Evolutionary conservation across 1,140 invertebrate species (phyloP).

Genomic region (Aphaenogaster floridana): DNA sequence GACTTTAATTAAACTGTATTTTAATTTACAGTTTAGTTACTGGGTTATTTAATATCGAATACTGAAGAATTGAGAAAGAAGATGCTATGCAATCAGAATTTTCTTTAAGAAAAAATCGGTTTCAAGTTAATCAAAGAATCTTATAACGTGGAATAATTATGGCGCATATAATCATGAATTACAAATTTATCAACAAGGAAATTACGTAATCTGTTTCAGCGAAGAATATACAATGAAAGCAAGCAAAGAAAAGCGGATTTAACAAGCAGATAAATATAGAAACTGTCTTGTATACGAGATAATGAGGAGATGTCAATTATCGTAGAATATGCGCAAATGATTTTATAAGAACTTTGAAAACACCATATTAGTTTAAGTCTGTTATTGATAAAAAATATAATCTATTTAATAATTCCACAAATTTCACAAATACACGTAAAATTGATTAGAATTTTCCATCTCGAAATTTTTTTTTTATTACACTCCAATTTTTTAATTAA

Average conservation of each 20-base stretch:
- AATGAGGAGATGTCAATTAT: constrained; percentile 14
- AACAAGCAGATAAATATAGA: neutral
- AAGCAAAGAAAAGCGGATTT: constrained; percentile 15
- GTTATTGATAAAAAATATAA: neutral
- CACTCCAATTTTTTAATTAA: neutral
- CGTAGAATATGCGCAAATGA: neutral
- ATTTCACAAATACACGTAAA: neutral
- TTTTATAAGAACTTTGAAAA: neutral
- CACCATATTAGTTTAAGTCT: neutral
- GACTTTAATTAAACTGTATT: constrained; percentile 48
- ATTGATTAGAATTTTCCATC: neutral
- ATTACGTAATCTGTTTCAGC: constrained; percentile 28
- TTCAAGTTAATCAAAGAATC: constrained; percentile 38
- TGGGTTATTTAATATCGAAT: constrained; percentile 32
- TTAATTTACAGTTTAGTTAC: constrained; percentile 33
- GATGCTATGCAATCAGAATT: constrained; percentile 36
- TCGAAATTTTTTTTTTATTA: neutral
- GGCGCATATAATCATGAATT: constrained; percentile 34
- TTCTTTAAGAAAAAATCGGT: constrained; percentile 10
- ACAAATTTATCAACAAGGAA: constrained; percentile 43
- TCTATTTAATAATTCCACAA: neutral
- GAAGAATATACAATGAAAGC: constrained; percentile 36
- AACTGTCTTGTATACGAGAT: neutral
- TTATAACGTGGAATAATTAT: constrained; percentile 47
- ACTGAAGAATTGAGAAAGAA: constrained; percentile 26